Conservation (phyloP, 2,888 invertebrate species). For the Mythimna impura region DNA sequence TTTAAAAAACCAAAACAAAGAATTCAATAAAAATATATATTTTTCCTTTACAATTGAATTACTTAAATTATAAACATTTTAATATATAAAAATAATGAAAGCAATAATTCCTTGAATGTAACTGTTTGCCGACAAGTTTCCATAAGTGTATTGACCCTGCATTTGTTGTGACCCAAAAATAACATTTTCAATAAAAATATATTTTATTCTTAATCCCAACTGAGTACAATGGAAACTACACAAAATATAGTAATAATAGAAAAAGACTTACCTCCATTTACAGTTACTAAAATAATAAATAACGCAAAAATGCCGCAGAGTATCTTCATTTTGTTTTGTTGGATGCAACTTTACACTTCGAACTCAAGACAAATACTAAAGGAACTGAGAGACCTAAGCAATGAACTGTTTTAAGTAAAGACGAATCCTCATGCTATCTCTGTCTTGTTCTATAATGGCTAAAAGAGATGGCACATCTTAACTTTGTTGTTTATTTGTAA, state of each 20-base stretch:
- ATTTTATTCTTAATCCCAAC: not conserved
- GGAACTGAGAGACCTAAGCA: constrained; percentile 19
- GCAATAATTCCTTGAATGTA: not conserved
- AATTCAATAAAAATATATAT: too few species aligned
- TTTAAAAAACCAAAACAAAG: too few species aligned
- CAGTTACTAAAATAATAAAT: constrained; percentile 43
- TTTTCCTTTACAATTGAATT: too few species aligned
- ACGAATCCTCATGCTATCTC: constrained; percentile 56
- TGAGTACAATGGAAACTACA: not conserved
- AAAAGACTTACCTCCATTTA: constrained; percentile 52
- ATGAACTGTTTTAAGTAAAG: constrained; percentile 35
- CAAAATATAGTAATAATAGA: not conserved
- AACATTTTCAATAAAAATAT: not conserved
- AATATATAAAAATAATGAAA: not conserved
- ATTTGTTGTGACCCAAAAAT: not conserved
- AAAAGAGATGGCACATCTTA: constrained; percentile 44
- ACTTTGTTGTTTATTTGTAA: constrained; percentile 17
- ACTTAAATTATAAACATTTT: too few species aligned
- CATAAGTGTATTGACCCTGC: not conserved
- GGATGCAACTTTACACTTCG: constrained; percentile 30
- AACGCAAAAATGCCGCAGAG: constrained; percentile 34
- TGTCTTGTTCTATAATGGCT: constrained; percentile 21
- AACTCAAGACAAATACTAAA: constrained; percentile 45
- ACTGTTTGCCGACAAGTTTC: not conserved
- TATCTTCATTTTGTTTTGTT: constrained; percentile 44